phyloP scores from a whole-genome alignment of 2,113 vertebrate species.

The Pedionomus torquatus region DNA sequence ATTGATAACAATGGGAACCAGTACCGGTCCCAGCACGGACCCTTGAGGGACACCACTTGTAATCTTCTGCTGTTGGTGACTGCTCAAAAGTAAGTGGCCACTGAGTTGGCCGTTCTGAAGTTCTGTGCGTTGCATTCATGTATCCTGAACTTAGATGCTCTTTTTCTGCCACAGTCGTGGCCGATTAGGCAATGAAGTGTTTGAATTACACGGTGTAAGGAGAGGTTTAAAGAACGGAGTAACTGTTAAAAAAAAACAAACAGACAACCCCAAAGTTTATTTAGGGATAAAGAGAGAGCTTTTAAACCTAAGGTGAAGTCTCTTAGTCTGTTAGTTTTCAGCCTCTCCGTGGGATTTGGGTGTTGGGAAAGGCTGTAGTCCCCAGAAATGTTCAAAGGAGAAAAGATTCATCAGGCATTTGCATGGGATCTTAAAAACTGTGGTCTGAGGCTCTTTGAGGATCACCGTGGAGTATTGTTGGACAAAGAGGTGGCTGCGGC shows the following conservation, averaged over 20 bases:
- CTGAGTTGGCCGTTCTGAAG: neutral
- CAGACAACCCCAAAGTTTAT: neutral
- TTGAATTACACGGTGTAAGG: neutral
- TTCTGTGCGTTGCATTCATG: neutral
- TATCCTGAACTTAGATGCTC: neutral
- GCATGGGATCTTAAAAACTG: neutral
- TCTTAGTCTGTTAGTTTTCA: neutral
- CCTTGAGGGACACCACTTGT: no score
- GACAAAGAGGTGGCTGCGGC: neutral
- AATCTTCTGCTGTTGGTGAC: neutral
- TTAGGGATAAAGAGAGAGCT: neutral
- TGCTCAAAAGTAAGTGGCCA: neutral
- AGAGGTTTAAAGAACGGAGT: neutral
- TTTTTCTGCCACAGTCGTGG: neutral
- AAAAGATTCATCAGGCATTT: neutral
- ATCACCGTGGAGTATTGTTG: neutral
- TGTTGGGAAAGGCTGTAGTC: neutral
- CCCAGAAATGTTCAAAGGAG: neutral
- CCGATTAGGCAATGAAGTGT: neutral
- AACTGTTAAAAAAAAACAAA: neutral
- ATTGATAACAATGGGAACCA: no score
- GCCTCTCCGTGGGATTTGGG: neutral
- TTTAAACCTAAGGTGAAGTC: neutral
- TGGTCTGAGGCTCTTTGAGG: neutral
- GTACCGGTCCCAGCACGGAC: no score